Conservation (phyloP, 2,113 vertebrate species). For the Procavia capensis region DNA sequence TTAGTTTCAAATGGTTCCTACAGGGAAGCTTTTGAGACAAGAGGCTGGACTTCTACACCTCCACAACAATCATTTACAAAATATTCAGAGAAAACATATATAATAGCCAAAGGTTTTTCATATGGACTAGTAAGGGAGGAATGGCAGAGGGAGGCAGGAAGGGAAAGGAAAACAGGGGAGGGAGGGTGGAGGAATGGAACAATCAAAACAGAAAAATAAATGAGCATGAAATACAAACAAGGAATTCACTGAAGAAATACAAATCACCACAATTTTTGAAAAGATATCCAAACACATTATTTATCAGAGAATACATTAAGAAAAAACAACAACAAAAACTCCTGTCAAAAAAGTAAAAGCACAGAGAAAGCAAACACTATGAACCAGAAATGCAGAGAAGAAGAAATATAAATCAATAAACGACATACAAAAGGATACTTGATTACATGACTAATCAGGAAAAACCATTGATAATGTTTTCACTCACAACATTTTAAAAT, state of each 20-base stretch:
- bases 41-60: neutral
- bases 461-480: neutral
- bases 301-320: neutral
- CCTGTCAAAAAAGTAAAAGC: neutral
- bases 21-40: too few relatives aligned
- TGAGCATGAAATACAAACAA: neutral
- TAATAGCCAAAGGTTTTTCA: neutral
- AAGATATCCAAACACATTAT: neutral
- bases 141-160: neutral
- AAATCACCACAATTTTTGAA: neutral
- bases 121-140: neutral
- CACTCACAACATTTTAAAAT: neutral
- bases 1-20: neutral
- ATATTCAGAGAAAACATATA: neutral
- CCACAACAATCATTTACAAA: neutral
- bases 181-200: neutral
- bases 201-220: constrained; percentile 18
- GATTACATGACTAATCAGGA: neutral
- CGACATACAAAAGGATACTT: neutral
- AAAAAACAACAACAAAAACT: too few relatives aligned
- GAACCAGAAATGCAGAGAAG: neutral
- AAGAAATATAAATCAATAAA: neutral
- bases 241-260: neutral
- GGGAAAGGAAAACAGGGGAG: neutral
- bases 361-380: neutral